phyloP scores from a whole-genome alignment of 2,113 vertebrate species.

The Zosterops pallidus region DNA sequence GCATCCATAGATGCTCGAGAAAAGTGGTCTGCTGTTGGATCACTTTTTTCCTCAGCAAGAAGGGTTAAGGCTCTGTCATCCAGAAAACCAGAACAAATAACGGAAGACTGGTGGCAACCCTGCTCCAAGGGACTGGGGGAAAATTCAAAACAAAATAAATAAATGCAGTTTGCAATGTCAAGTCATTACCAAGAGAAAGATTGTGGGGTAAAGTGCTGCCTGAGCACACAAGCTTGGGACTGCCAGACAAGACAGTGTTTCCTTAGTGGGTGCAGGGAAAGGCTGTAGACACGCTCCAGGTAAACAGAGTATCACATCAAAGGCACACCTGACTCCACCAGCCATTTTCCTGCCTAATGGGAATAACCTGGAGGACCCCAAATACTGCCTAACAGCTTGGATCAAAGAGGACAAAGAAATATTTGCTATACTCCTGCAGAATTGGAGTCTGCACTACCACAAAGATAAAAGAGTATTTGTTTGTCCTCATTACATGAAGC shows the following conservation, averaged over 20 bases:
- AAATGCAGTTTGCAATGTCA: neutral
- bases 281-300: rapidly evolving
- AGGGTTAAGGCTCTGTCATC: neutral
- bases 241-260: neutral
- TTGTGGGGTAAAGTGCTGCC: neutral
- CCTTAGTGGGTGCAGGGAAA: rapidly evolving
- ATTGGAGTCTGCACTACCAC: neutral
- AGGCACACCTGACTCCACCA: neutral
- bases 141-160: neutral
- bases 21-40: neutral
- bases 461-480: conserved; percentile 46
- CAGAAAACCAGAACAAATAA: neutral
- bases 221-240: neutral
- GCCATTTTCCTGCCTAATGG: conserved; percentile 9
- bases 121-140: neutral
- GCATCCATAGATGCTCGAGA: neutral
- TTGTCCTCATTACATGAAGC: conserved; percentile 28
- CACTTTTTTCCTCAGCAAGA: neutral
- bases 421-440: conserved; percentile 3
- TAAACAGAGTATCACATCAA: neutral
- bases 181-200: neutral
- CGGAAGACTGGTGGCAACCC: neutral
- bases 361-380: conserved; percentile 37
- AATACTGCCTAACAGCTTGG: conserved; percentile 22
- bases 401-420: conserved; percentile 31